Base-by-base conservation (phyloP, 2,797 vertebrate genomes). In the Coluber constrictor region DNA sequence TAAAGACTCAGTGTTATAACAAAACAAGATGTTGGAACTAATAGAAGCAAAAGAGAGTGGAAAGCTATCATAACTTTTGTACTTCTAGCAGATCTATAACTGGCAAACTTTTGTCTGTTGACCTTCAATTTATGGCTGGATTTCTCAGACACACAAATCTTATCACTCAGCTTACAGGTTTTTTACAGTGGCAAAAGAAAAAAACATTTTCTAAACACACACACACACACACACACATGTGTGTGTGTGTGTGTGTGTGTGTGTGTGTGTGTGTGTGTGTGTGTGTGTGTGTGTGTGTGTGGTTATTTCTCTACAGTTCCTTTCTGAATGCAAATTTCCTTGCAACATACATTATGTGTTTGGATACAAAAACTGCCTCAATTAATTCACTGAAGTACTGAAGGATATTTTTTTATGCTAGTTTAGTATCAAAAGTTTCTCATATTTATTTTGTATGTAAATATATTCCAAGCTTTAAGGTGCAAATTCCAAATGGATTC, bases 111-210 rank as follows among this genome's bases (percentile, higher is more conserved):
- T 47, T 93, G 87, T 95, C 89, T 95, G 93, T 90, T 96, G 95
- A 94, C 92, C 94, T 90, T 95, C 89, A 91, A 91, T 86, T 95
- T 95, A 92, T 87, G 90, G 83, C 87, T 90, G 94, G 13, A 1
- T 96, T 96, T 93, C 56, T 91, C 47, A 95, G 70, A 95, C 20
- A 94, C 2, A 79, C 91, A 97, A 96, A 94, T 94, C 94, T 94
- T 90, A 91, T 25, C 93, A 96, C 57, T 87, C 7, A 92, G 57
- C 55, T 97, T 96, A 86, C 94, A 93, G 55, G 47, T 92, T 25
- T 95, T 95, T 93, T 66, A 96, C 66, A 94, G 51, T 94, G 94
- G 32, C 66, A 74, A 18, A 18, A 13, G 5, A 16, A 32, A 70
- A 70, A 37, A 37, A 37, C 37, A n/a, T n/a, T n/a, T n/a, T n/a